Evolutionary conservation across 2,888 invertebrate genomes (phyloP), one percentile per base, ranked within the genome.

Genomic region (Amphimallon solstitiale): DNA sequence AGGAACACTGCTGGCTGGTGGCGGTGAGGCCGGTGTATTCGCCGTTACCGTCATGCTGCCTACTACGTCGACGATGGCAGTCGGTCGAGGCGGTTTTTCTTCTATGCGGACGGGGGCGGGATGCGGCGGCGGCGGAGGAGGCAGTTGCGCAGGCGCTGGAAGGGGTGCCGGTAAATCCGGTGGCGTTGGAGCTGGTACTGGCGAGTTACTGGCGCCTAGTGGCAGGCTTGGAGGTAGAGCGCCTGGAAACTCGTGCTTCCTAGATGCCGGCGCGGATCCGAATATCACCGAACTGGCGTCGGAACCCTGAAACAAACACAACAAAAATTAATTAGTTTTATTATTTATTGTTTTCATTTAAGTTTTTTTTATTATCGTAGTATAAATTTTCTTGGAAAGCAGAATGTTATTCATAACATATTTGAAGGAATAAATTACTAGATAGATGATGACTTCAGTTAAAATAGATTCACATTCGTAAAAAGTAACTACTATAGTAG

Each of bases 71-170:
- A 65, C 62, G 63, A 38, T 19, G 48, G 37, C 43, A 21, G 59
- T 76, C 72, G 66, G 78, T 74, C 54, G 78, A 35, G 70, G 68
- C 46, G 66, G 60, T 63, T 73, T 71, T 61, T 73, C 71, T 17
- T 72, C 71, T 21, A 67, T 67, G 29, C 71, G 63, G 51, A 71
- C 67, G 75, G 74, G 34, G 71, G 79, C 59, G 77, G 86, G 52
- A 49, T 29, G 38, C 63, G 46, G 63, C 63, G 76, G 74, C 29
- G 73, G 79, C 51, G 78, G 71, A 75, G 82, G 87, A 79, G 87
- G 87, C 76, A 87, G 87, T 78, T 88, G 87, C 76, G 90, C 89
- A 75, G 90, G 89, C 77, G 91, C 90, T 74, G 90, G 89, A 75
- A 89, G 89, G 68, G 90, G 89, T 72, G 86, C 86, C 72, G 90